Base-by-base conservation (phyloP, 2,888 invertebrate genomes). In the Lissonota sp. region DNA sequence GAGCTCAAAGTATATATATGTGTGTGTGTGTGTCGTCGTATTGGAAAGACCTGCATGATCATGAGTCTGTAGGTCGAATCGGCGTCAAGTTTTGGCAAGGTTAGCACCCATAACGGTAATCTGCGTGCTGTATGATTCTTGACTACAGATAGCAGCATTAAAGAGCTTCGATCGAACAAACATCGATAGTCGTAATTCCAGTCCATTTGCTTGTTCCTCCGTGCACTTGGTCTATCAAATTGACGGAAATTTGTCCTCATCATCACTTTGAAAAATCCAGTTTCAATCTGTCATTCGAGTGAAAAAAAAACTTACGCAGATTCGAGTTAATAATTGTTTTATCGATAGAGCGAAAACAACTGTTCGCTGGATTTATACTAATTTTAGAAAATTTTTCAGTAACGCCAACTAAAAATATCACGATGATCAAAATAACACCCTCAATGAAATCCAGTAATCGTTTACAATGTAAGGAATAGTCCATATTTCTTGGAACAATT, bases 21-120 rank as follows among this genome's bases (percentile, higher is more conserved):
- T 69, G 55, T 58, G 46, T 7, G 53, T 16, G 12, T 26, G 39
- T 14, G 39, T 51, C 49, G 53, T 46, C 14, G 62, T 62, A 10
- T 44, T 5, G n/a, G n/a, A n/a, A n/a, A 42, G 46, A 53, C 12
- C 6, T 14, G 12, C 12, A 53, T 16, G 10, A 10, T 46, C 26
- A 49, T 6, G 40, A 57, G 46, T 72, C 81, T 74, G 64, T 81
- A 71, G 78, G 73, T 74, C 81, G 73, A 26, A 73, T 73, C 57
- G 72, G 53, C 72, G 55, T 37, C 57, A 57, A 81, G 39, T 69
- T 73, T 81, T 74, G 53, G 66, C 74, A 73, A 74, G 49, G 69
- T 77, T 73, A 66, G 57, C n/a, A 44, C 42, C 55, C 42, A 14
- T 78, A 78, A 78, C 81, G 78, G 77, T 77, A 60, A 70, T 80